Conservation (phyloP, 2,888 invertebrate genomes). For the Teleogryllus oceanicus region DNA sequence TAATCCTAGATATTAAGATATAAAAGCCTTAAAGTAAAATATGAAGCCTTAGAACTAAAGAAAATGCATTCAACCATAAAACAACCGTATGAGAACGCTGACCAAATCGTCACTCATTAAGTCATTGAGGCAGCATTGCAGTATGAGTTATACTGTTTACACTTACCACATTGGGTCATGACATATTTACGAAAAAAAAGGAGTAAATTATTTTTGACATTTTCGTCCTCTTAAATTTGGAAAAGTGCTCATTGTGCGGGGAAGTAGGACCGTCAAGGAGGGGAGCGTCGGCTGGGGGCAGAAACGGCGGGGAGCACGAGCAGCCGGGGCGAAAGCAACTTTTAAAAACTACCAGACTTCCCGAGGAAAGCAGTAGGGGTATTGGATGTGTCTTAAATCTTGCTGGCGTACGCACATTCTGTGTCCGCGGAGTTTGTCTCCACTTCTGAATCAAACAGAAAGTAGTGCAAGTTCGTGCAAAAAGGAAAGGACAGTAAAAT, state of each 20-base stretch:
- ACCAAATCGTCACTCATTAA: no score
- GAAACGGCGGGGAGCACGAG: neutral
- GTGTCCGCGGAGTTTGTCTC: neutral
- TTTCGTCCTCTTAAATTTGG: no score
- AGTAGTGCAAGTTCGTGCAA: constrained; percentile 7
- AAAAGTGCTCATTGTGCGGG: neutral
- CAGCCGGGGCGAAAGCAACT: neutral
- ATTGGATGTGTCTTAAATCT: constrained; percentile 18
- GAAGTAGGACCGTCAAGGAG: neutral
- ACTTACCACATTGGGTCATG: no score
- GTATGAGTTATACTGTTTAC: no score
- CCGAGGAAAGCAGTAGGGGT: neutral
- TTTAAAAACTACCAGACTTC: constrained; percentile 18
- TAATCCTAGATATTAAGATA: no score
- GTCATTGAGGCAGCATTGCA: no score
- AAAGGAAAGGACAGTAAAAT: constrained; percentile 18
- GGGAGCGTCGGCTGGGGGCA: neutral
- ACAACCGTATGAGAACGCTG: no score
- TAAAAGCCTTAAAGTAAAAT: no score
- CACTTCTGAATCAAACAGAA: neutral
- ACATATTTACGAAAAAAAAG: no score
- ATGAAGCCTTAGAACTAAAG: no score
- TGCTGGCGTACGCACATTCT: constrained; percentile 10
- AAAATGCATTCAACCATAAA: no score
- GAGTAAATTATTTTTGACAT: no score